Evolutionary conservation across 2,888 invertebrate species (phyloP), one percentile per base, ranked within the genome.

Genomic region (Cheilosia variabilis): DNA sequence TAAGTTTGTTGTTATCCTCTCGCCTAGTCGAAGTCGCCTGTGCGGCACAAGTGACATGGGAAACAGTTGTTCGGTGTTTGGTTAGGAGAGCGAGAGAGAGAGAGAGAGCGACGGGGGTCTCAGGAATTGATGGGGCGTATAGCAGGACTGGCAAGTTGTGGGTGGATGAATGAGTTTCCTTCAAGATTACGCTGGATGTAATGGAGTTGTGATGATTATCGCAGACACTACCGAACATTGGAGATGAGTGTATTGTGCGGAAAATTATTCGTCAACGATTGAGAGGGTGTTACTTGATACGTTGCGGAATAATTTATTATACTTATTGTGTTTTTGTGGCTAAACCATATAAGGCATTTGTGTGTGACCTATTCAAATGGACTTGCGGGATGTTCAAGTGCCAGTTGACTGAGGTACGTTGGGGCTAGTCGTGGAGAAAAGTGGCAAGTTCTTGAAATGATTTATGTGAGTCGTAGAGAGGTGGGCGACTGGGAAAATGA

Each of bases 201-300:
- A 84, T 80, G 65, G 73, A 80, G 69, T 62, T 80, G 69, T 75
- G 84, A 66, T 80, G 65, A 80, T 75, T 84, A 75, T 84, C 80
- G 58, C 4, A 24, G 34, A 84, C 69, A 75, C 58, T 55, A 80
- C 75, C 73, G 75, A 79, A 79, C 75, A 84, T 73, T 58, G 58
- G 53, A 80, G 75, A 71, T 75, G 73, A 71, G 68, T 65, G 69
- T 45, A 57, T 53, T 68, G 50, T 47, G 45, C 2, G 50, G 24
- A 24, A 63, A 73, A 78, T 83, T 57, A 78, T 73, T 78, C 13
- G 55, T 24, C 50, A 79, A 58, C 50, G 58, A 83, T 83, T 82
- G 71, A 60, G 52, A 50, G 69, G 76, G 58, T 58, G 47, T 47
- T 19, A 17, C 19, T 47, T 19, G 47, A 72, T 52, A 72, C 19